Evolutionary conservation across 30 jellyfish, hydroid and myxozoan species (phyloP).

Genomic region (Hydractinia symbiolongicarpus): DNA sequence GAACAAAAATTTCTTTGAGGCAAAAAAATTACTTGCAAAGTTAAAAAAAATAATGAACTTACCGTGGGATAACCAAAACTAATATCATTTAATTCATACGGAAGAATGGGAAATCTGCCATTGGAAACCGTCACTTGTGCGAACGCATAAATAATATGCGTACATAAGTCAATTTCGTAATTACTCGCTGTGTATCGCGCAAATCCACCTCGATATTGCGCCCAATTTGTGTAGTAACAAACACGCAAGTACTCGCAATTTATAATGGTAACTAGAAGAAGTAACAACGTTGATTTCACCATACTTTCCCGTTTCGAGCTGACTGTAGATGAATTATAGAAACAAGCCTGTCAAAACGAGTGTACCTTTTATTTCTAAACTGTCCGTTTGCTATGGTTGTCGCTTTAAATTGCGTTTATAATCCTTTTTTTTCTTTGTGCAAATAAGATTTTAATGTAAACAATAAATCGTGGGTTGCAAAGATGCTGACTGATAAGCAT

Average conservation of each 20-base stretch:
- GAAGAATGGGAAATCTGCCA: neutral
- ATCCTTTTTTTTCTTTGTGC: too few relatives aligned
- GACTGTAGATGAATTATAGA: too few relatives aligned
- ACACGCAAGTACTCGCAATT: constrained; percentile 5
- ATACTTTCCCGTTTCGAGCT: neutral
- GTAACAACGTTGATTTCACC: neutral
- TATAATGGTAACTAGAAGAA: neutral
- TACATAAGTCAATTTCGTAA: constrained; percentile 19
- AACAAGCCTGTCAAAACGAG: too few relatives aligned
- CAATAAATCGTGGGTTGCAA: too few relatives aligned
- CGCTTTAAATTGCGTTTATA: too few relatives aligned
- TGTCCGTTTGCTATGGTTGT: too few relatives aligned
- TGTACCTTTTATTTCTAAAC: too few relatives aligned
- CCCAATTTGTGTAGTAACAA: constrained; percentile 30
- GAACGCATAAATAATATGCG: constrained; percentile 22
- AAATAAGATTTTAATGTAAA: too few relatives aligned
- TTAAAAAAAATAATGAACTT: neutral
- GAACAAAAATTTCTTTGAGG: too few relatives aligned
- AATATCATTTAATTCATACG: constrained; percentile 12
- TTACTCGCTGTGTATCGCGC: neutral
- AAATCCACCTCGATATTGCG: constrained; percentile 17
- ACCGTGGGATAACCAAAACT: neutral
- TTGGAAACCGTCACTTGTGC: neutral
- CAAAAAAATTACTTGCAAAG: too few relatives aligned
- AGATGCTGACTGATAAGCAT: too few relatives aligned